Evolutionary conservation across 2,888 invertebrate species (phyloP).

Genomic region (Hemicrepidius hirtus): DNA sequence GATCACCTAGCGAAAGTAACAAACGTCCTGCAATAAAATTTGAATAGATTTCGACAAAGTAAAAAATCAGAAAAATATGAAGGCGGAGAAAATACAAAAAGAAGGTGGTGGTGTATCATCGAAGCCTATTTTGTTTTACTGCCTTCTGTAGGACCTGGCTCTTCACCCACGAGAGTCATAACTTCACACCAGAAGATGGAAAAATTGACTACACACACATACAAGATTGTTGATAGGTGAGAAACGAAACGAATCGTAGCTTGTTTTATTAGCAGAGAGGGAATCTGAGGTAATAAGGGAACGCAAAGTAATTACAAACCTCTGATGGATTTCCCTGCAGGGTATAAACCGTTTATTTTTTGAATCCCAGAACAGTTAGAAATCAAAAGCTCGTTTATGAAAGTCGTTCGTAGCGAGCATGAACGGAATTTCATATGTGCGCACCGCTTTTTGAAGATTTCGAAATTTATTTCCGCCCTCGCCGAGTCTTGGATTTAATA

Average conservation of each 20-base stretch:
- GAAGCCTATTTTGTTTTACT: slow-evolving; percentile 63
- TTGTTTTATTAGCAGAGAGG: slow-evolving; percentile 60
- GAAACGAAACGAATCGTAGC: slow-evolving; percentile 43
- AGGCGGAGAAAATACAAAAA: slow-evolving; percentile 5
- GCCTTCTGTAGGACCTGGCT: slow-evolving; percentile 52
- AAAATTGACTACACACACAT: slow-evolving; percentile 62
- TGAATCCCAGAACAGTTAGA: slow-evolving; percentile 65
- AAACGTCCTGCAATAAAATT: slow-evolving; percentile 43
- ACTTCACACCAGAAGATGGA: slow-evolving; percentile 60
- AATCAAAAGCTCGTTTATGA: slow-evolving; percentile 69
- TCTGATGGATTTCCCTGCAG: slow-evolving; percentile 59
- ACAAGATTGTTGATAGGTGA: slow-evolving; percentile 57
- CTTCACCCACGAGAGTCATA: slow-evolving; percentile 59
- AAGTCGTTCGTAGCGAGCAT: slow-evolving; percentile 60
- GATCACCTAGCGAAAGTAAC: slow-evolving; percentile 39
- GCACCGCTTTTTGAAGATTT: slow-evolving; percentile 59
- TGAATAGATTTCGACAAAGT: slow-evolving; percentile 43
- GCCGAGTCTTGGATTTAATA: slow-evolving; percentile 45
- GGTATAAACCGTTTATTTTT: slow-evolving; percentile 55
- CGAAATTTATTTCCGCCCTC: slow-evolving; percentile 54
- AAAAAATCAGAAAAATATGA: slow-evolving; percentile 47
- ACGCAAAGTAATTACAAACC: slow-evolving; percentile 60
- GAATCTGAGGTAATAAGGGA: slow-evolving; percentile 58
- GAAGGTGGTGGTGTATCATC: slow-evolving; percentile 52
- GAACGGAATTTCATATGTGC: slow-evolving; percentile 64